Evolutionary conservation across 2,888 invertebrate species (phyloP), one percentile per base, ranked within the genome.

Genomic region (Coleophora flavipennella): DNA sequence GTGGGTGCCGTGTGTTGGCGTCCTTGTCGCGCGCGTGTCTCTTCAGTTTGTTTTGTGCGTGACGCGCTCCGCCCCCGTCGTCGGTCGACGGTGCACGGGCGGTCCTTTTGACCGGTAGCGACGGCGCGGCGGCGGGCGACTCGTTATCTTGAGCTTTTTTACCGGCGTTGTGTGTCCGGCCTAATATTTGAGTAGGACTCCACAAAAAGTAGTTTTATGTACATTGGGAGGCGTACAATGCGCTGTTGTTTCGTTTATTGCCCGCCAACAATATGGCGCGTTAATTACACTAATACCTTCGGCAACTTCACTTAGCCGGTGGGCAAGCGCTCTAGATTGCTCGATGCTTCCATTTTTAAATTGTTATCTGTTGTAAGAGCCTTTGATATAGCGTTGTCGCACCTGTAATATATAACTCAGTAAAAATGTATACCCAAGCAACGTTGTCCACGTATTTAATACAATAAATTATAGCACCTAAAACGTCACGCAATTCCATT

Each of bases 21-120:
- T 78, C 70, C 62, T 64, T 62, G 57, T 79, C 67, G 53, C 58
- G 36, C 67, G 60, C 62, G 59, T 70, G 70, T 67, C 68, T 61
- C 59, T 51, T 46, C 45, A 36, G 80, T 83, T 81, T 84, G 83
- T 83, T 83, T 83, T 69, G 77, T 71, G 80, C 81, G 81, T 81
- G 81, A 83, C 79, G 77, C 59, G 81, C 75, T 77, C 64, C 83
- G 83, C 83, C 83, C 76, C 54, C n/a, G n/a, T n/a, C n/a, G n/a
- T 55, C 41, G 54, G 55, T 50, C 50, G 51, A 53, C 20, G 20
- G 20, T 6, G 20, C 51, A 51, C 57, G 52, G 55, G 59, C 61
- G 64, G 20, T 20, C 20, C 6, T 20, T 20, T 20, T 20, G 20
- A 20, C 20, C 20, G 20, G 20, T 20, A 20, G 20, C 20, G 20